phyloP scores from a whole-genome alignment of 2,888 invertebrate genomes.

The Priapulus caudatus region DNA sequence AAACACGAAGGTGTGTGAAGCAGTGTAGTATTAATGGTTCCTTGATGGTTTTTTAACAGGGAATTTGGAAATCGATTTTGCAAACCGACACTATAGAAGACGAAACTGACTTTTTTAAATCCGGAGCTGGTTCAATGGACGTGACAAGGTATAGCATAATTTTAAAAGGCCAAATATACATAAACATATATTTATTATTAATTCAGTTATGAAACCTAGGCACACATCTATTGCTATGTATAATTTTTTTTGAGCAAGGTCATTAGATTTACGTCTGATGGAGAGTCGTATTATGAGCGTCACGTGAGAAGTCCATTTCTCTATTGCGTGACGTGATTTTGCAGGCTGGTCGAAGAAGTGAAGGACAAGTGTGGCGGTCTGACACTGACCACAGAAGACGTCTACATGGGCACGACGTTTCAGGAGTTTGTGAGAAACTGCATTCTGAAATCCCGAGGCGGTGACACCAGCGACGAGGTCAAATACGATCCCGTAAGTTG shows the following conservation, averaged over 20 bases:
- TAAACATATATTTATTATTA: too few relatives aligned
- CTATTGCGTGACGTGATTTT: too few relatives aligned
- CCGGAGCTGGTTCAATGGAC: constrained; percentile 97
- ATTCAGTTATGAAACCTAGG: too few relatives aligned
- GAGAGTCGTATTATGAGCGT: too few relatives aligned
- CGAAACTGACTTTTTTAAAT: constrained; percentile 78
- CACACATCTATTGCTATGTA: too few relatives aligned
- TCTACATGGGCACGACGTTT: constrained; percentile 83
- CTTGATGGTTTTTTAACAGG: constrained; percentile 45
- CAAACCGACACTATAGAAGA: constrained; percentile 54
- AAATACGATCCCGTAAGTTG: constrained; percentile 43
- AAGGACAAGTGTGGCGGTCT: constrained; percentile 62
- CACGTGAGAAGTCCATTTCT: too few relatives aligned
- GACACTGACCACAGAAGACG: constrained; percentile 70
- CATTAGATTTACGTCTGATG: too few relatives aligned
- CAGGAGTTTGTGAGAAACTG: constrained; percentile 60
- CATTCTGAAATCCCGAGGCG: constrained; percentile 53
- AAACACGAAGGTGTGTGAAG: too few relatives aligned
- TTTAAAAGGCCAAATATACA: too few relatives aligned
- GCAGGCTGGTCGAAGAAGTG: constrained; percentile 74
- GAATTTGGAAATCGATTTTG: constrained; percentile 74
- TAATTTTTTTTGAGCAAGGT: too few relatives aligned
- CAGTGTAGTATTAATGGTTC: too few relatives aligned
- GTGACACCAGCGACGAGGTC: constrained; percentile 32
- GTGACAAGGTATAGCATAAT: constrained; percentile 71